These are phyloP conservation scores for Chrysocyon brachyurus DNA, from an alignment of 2,797 vertebrate species.

Conservation along the genomic window DNA sequence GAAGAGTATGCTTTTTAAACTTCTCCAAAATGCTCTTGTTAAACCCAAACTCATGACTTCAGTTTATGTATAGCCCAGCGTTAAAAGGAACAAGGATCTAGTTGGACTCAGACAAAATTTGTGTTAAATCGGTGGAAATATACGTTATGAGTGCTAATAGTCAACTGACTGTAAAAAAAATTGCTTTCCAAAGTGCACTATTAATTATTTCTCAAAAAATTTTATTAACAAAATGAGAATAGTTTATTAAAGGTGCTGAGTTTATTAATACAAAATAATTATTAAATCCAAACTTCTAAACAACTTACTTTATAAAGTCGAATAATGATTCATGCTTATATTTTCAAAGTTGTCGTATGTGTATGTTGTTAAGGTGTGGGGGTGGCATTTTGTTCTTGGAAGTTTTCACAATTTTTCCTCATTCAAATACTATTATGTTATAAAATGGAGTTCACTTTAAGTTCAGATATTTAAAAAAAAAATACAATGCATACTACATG, in stretches of 20 bases:
- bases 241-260: not conserved
- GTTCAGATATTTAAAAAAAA: slow-evolving; percentile 64
- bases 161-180: not conserved
- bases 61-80: not conserved
- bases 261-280: not conserved
- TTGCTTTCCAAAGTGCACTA: not conserved
- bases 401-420: slow-evolving; percentile 23
- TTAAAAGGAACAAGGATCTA: slow-evolving; percentile 29
- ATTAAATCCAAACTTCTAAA: not conserved
- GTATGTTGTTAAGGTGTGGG: not conserved
- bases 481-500: not conserved
- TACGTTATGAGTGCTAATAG: not conserved
- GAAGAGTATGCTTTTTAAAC: slow-evolving; percentile 14
- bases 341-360: not conserved
- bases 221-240: not conserved
- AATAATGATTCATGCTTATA: not conserved
- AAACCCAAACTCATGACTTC: not conserved
- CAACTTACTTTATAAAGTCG: not conserved
- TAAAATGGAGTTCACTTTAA: slow-evolving; percentile 57
- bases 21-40: slow-evolving; percentile 18
- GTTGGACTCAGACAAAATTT: slow-evolving; percentile 33
- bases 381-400: not conserved
- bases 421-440: slow-evolving; percentile 69
- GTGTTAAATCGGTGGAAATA: not conserved
- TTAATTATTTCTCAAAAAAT: not conserved